Percentiles rank a stretch among this genome's conserved stretches.
Evolutionary conservation across 92 coral and sea anemone species (phyloP).

Genomic region (Paragorgia papillata): DNA sequence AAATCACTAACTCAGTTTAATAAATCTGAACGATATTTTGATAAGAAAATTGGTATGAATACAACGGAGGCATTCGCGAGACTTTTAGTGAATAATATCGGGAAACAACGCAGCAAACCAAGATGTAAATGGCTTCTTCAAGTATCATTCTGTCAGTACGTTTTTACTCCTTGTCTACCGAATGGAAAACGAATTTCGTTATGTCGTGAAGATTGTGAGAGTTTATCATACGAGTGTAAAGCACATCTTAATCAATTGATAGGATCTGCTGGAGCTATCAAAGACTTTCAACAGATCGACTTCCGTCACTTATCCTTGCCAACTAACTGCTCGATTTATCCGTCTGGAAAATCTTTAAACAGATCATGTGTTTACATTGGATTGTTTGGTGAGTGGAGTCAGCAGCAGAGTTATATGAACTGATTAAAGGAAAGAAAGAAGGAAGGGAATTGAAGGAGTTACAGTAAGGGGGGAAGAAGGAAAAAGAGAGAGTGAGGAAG

Average conservation of each 20-base stretch:
- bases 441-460: not conserved
- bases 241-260: constrained; percentile 62
- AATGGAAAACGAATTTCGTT: constrained; percentile 47
- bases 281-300: constrained; percentile 39
- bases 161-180: constrained; percentile 67
- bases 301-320: constrained; percentile 81
- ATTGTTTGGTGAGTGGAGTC: constrained; percentile 68
- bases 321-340: constrained; percentile 64
- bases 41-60: constrained; percentile 8
- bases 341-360: constrained; percentile 47
- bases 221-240: constrained; percentile 61
- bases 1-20: constrained; percentile 10
- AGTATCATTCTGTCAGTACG: constrained; percentile 66
- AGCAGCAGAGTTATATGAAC: not conserved
- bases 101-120: not conserved
- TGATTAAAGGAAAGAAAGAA: too few species aligned
- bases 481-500: too few species aligned
- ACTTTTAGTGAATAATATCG: not conserved
- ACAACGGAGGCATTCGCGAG: not conserved
- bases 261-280: constrained; percentile 71
- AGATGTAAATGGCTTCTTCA: constrained; percentile 45
- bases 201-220: constrained; percentile 92
- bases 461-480: not conserved
- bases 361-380: constrained; percentile 76
- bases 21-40: constrained; percentile 28